Evolutionary conservation across 2,113 vertebrate genomes (phyloP), one percentile per base, ranked within the genome.

Genomic region (Lasiurus cinereus): DNA sequence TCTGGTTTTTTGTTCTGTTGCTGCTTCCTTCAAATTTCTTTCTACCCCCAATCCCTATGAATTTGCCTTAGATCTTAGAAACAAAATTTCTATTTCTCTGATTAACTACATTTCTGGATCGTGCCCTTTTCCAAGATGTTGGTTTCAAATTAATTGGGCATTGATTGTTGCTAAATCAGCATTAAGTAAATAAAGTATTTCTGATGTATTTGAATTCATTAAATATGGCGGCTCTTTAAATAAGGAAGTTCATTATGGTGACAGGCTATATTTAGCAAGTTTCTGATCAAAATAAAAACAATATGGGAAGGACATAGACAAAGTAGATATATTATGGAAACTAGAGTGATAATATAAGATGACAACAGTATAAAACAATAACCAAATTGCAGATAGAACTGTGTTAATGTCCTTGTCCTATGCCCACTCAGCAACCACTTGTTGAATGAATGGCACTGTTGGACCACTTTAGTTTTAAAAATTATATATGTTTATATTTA

Each of bases 251-350:
- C 8, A 39, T 56, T 86, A 22, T 56, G 29, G 22, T 54, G 29
- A 54, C 36, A 31, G 36, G 72, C 80, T 84, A n/a, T 21, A 31
- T 89, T 66, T 52, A 90, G 10, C 24, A 87, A 48, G 4, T 54
- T 69, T 89, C 19, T 92, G 54, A 64, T 83, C 39, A 76, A 82
- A 64, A 7, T 62, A 56, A 48, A 90, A 93, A 21, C 19, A 88
- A n/a, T 24, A 46, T 7, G 56, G 5, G 78, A 83, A 5, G 16
- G 15, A 76, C 48, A 22, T 6, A 83, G 36, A 91, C 10, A 78
- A 91, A 14, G 48, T 50, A 77, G 16, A 94, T 83, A 93, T 74
- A 76, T 48, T 72, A 64, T 67, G 29, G 29, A 39, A 95, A 85
- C 1, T 18, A 59, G 18, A 79, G 7, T 69, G 48, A 62, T 46